A percentile compares a stretch with the other conserved stretches of the same genome.
Evolutionary conservation across 2,888 invertebrate genomes (phyloP).

Genomic region (Eristalis intricaria): DNA sequence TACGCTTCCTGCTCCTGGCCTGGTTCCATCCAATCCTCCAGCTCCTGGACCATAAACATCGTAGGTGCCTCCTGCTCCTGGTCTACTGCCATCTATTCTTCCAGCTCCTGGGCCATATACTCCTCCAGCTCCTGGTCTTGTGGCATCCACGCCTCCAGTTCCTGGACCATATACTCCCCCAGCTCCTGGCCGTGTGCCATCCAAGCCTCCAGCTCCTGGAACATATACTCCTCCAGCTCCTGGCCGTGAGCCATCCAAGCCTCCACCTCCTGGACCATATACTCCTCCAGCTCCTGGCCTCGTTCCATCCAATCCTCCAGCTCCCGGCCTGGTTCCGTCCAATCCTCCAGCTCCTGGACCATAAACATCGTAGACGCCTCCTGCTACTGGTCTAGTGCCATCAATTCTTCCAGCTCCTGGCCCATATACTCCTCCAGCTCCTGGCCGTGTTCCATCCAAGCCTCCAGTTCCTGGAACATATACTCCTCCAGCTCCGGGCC

Average conservation of each 20-base stretch:
- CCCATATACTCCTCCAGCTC: not conserved
- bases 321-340: slow-evolving; percentile 7
- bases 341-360: not conserved
- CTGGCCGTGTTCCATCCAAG: not conserved
- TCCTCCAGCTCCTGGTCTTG: slow-evolving; percentile 2
- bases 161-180: slow-evolving; percentile 15
- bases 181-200: slow-evolving; percentile 26
- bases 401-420: not conserved
- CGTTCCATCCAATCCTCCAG: slow-evolving; percentile 27
- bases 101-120: slow-evolving; percentile 13
- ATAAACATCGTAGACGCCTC: not conserved
- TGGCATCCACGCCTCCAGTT: slow-evolving; percentile 23
- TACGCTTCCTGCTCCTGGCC: slow-evolving; percentile 25
- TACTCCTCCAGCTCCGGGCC: not conserved
- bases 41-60: not conserved
- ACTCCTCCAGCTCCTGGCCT: slow-evolving; percentile 23
- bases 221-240: not conserved
- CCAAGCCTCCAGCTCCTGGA: slow-evolving; percentile 47
- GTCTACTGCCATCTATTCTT: not conserved
- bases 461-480: slow-evolving; percentile 27
- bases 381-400: slow-evolving; percentile 43
- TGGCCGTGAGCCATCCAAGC: not conserved
- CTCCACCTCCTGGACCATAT: slow-evolving; percentile 48
- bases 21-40: not conserved
- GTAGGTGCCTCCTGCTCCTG: not conserved